phyloP scores from a whole-genome alignment of 2,888 invertebrate species.

The Hypolimnas misippus region DNA sequence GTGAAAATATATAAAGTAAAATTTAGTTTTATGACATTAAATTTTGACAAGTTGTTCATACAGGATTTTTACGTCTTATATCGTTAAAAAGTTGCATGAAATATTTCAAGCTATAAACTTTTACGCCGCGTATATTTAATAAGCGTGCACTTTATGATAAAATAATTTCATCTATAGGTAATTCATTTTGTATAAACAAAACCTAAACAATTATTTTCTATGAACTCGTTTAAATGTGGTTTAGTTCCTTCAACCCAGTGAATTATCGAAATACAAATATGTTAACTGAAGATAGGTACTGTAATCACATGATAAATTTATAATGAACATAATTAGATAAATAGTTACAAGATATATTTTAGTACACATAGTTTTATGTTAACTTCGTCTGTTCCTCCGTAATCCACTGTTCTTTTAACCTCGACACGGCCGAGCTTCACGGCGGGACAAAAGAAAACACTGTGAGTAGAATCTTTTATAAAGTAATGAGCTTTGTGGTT shows the following conservation, averaged over 20 bases:
- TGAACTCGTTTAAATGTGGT: too few species aligned
- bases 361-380: not conserved
- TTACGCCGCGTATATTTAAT: too few species aligned
- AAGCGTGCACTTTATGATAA: too few species aligned
- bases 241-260: too few species aligned
- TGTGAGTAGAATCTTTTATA: slow-evolving; percentile 19
- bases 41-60: not conserved
- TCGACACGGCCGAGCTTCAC: slow-evolving; percentile 16
- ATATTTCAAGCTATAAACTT: not conserved
- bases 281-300: too few species aligned
- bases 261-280: too few species aligned
- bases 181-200: too few species aligned
- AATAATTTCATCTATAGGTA: too few species aligned
- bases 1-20: too few species aligned
- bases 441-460: slow-evolving; percentile 18
- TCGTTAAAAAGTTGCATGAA: not conserved
- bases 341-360: not conserved
- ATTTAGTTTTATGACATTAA: slow-evolving; percentile 2
- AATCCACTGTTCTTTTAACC: slow-evolving; percentile 15
- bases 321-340: not conserved
- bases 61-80: not conserved
- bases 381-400: slow-evolving; percentile 1
- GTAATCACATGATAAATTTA: too few species aligned
- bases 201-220: too few species aligned
- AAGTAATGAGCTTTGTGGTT: slow-evolving; percentile 25